Evolutionary conservation across 2,888 invertebrate species (phyloP), one percentile per base, ranked within the genome.

Genomic region (Meteorus colon): DNA sequence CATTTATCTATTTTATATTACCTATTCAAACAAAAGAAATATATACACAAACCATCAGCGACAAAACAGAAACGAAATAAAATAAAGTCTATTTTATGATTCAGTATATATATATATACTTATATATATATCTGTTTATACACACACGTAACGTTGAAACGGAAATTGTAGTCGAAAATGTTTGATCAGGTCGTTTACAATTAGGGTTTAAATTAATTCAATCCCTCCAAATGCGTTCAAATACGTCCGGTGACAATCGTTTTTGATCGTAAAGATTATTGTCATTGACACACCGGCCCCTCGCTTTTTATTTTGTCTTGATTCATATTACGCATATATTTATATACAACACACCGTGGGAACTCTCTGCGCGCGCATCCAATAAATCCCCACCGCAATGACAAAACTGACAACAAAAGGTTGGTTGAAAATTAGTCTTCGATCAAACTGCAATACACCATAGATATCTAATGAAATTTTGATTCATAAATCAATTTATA

Each of bases 161-260:
- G 75, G 74, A 77, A 78, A 77, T 77, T 63, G 72, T 69, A 60
- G 55, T 55, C 75, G 79, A 78, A 82, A 80, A 81, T 84, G 80
- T 86, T 85, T 84, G 82, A 84, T 84, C 84, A 83, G 84, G 82
- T 82, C 81, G 79, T 77, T 37, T 70, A 75, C 73, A 75, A 74
- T 69, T n/a, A 37, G 66, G 16, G 73, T 59, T 1, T 45, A 70
- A 76, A 73, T 73, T 73, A 78, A 73, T 80, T 77, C 78, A 79
- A 81, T 79, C 79, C 81, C 74, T 70, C 71, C 71, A 16, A 41
- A 41, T 12, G 41, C 41, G 41, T 41, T 41, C 41, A 41, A 41
- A 41, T 10, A 29, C 76, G 60, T 79, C 75, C 73, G 68, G 75
- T 80, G 73, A 55, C 55, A 55, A 55, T 55, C 19, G 55, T 55